Conservation (phyloP, 2,888 invertebrate species). For the Amblyjoppa fuscipennis region DNA sequence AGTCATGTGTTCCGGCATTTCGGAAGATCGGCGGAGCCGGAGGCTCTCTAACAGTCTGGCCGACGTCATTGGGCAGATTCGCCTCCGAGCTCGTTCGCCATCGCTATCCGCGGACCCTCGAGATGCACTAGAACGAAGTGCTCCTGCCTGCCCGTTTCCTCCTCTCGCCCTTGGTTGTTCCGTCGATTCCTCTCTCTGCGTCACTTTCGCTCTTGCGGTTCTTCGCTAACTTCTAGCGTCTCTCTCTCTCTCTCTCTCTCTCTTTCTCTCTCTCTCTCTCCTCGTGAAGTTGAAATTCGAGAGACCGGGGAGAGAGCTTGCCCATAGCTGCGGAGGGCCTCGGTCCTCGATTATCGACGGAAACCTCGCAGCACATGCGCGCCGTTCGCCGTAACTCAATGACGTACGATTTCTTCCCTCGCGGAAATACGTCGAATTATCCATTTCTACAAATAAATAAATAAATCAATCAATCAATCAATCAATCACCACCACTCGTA, state of each 20-base stretch:
- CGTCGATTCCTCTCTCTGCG: slow-evolving; percentile 4
- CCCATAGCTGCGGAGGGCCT: slow-evolving; percentile 39
- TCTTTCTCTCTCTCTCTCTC: neutral
- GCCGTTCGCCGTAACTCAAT: slow-evolving; percentile 20
- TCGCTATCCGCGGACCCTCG: slow-evolving; percentile 59
- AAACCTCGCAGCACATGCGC: slow-evolving; percentile 54
- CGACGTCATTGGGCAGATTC: slow-evolving; percentile 72
- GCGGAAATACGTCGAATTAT: neutral
- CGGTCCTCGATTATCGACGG: slow-evolving; percentile 63
- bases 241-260: too few species aligned
- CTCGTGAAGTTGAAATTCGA: slow-evolving; percentile 27
- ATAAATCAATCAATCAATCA: neutral
- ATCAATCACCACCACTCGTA: too few species aligned
- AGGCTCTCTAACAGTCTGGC: slow-evolving; percentile 10
- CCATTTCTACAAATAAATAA: neutral
- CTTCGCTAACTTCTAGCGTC: neutral
- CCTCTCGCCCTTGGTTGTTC: slow-evolving; percentile 10
- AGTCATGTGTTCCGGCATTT: slow-evolving; percentile 43
- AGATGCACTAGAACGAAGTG: slow-evolving; percentile 64
- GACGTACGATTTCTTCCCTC: slow-evolving; percentile 33
- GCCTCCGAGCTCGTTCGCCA: slow-evolving; percentile 74
- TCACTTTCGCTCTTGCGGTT: slow-evolving; percentile 19
- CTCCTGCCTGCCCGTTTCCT: slow-evolving; percentile 47
- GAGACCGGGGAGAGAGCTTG: neutral
- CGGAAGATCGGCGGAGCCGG: slow-evolving; percentile 8